Percentiles rank a stretch among this genome's conserved stretches.
phyloP scores from a whole-genome alignment of 2,888 invertebrate species.

The Sinohyriopsis cumingii region DNA sequence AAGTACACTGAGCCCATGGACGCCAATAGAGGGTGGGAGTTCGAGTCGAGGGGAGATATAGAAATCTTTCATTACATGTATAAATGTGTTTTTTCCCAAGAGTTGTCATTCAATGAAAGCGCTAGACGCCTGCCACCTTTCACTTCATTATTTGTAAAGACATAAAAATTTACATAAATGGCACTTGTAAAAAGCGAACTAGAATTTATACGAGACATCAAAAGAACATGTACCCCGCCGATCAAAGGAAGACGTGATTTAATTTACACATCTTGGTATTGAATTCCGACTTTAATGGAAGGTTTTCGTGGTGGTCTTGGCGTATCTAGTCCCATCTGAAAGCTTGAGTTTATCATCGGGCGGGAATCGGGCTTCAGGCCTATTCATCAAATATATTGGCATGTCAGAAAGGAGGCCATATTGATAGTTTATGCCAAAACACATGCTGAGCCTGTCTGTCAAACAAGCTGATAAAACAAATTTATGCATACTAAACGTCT shows the following conservation, averaged over 20 bases:
- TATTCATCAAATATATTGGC: constrained; percentile 3
- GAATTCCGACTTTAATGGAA: constrained; percentile 37
- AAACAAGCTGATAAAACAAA: constrained; percentile 15
- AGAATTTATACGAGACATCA: constrained; percentile 41
- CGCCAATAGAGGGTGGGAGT: too few species aligned
- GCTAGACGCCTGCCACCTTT: constrained; percentile 29
- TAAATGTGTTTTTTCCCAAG: constrained; percentile 18
- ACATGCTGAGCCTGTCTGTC: constrained; percentile 6
- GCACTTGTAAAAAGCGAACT: constrained; percentile 42
- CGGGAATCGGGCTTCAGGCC: constrained; percentile 8
- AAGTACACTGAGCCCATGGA: too few species aligned
- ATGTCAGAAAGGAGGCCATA: constrained; percentile 3
- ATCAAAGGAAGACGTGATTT: constrained; percentile 39
- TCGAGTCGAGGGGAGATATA: too few species aligned
- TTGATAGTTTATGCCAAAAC: not conserved
- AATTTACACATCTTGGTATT: constrained; percentile 42
- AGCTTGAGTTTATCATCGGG: constrained; percentile 13
- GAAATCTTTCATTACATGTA: constrained; percentile 1
- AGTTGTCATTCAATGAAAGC: constrained; percentile 29
- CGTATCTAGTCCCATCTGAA: constrained; percentile 14
- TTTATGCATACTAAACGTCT: constrained; percentile 20
- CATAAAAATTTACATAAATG: constrained; percentile 45
- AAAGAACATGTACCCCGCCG: constrained; percentile 24
- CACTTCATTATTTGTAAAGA: constrained; percentile 35
- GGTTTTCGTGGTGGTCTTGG: constrained; percentile 36